Evolutionary conservation across 2,797 vertebrate genomes (phyloP).

Genomic region (Gambusia yucatana): DNA sequence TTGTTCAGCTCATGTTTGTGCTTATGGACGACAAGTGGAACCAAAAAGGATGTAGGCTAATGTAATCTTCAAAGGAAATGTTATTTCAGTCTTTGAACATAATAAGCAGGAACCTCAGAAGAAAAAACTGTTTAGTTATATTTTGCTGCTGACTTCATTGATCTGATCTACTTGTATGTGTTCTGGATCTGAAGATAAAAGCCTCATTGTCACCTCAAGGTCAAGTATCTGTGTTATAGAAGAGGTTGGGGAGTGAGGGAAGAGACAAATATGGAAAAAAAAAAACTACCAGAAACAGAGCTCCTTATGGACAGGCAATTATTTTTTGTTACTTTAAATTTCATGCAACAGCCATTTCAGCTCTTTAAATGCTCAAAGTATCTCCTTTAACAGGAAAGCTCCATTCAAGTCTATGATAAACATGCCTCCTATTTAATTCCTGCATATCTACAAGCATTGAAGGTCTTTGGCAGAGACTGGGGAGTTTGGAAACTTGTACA

Average conservation of each 20-base stretch:
- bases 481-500: neutral
- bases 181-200: constrained; percentile 63
- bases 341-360: neutral
- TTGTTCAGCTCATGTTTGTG: constrained; percentile 55
- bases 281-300: too few relatives aligned
- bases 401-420: neutral
- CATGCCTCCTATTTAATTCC: neutral
- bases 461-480: neutral
- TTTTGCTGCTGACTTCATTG: neutral
- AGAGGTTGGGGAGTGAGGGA: neutral
- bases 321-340: neutral
- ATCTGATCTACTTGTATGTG: constrained; percentile 33
- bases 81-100: constrained; percentile 57
- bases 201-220: constrained; percentile 53
- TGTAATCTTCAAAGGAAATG: constrained; percentile 57
- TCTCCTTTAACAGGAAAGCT: neutral
- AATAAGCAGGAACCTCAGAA: constrained; percentile 53
- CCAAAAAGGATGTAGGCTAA: constrained; percentile 58
- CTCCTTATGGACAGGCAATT: neutral
- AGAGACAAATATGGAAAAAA: neutral
- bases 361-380: neutral
- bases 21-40: constrained; percentile 47
- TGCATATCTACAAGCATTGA: neutral
- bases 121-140: constrained; percentile 23
- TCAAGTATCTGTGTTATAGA: constrained; percentile 8